These are phyloP conservation scores for Trachemys scripta DNA, from an alignment of 2,113 vertebrate species.

Conservation along the genomic window DNA sequence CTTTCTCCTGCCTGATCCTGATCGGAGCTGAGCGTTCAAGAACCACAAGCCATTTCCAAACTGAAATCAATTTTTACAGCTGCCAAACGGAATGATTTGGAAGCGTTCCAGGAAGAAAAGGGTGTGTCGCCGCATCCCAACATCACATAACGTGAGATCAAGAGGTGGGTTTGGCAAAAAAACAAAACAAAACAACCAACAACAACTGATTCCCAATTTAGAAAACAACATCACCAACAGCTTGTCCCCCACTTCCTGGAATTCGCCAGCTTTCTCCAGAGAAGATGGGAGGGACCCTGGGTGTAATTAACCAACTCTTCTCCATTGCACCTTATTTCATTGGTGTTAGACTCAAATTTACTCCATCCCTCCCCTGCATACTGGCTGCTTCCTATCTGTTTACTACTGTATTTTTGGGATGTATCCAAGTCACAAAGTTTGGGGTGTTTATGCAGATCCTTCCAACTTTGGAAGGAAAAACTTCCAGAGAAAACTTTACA, in stretches of 20 bases:
- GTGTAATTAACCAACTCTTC: conserved; percentile 47
- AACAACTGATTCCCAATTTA: conserved; percentile 7
- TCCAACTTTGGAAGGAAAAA: not conserved
- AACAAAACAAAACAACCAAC: not conserved
- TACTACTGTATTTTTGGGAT: not conserved
- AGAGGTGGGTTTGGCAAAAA: conserved; percentile 77
- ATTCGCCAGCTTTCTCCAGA: conserved; percentile 59
- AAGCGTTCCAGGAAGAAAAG: conserved; percentile 74
- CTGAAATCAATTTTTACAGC: conserved; percentile 70
- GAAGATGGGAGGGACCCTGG: conserved; percentile 53
- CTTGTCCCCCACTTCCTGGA: conserved; percentile 55
- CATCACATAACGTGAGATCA: conserved; percentile 68
- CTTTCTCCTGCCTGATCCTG: not conserved
- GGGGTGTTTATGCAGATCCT: conserved; percentile 67
- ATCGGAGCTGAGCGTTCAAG: conserved; percentile 17
- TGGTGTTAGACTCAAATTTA: conserved; percentile 40
- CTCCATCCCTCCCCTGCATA: conserved; percentile 62
- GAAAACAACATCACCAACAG: conserved; percentile 70
- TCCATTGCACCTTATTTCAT: conserved; percentile 28
- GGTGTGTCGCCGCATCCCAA: conserved; percentile 70
- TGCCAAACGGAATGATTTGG: conserved; percentile 73
- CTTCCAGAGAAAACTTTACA: conserved; percentile 19
- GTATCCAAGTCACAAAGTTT: conserved; percentile 28
- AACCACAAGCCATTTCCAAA: conserved; percentile 74
- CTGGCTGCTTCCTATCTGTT: conserved; percentile 70